Conservation (phyloP, 1,140 invertebrate genomes). For the Panulirus ornatus region DNA sequence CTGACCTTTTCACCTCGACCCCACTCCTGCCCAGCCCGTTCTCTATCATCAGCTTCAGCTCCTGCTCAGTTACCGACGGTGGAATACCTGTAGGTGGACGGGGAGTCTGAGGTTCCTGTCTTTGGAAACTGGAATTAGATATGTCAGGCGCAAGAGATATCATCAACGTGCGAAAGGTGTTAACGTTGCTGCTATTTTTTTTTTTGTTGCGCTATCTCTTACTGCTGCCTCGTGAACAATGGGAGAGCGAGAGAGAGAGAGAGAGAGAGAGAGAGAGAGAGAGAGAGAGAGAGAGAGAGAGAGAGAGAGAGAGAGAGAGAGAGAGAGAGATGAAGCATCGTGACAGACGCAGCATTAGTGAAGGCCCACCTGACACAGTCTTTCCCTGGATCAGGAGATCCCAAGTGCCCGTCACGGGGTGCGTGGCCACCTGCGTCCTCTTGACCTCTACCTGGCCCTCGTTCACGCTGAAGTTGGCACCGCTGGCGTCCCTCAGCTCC, state of each 20-base stretch:
- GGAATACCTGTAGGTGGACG: too few species aligned
- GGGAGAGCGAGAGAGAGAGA: neutral
- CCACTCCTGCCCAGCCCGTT: neutral
- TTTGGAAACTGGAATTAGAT: too few species aligned
- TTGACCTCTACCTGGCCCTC: neutral
- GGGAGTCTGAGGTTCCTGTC: too few species aligned
- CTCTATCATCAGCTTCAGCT: neutral
- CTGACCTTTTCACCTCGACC: neutral
- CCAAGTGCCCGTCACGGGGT: slow-evolving; percentile 47
- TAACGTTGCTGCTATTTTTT: too few species aligned
- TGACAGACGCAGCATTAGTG: neutral
- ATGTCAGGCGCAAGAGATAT: too few species aligned
- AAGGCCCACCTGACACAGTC: slow-evolving; percentile 20
- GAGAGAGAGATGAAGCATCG: neutral
- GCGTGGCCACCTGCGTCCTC: slow-evolving; percentile 1
- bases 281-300: neutral
- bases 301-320: neutral
- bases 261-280: neutral
- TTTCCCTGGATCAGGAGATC: slow-evolving; percentile 42
- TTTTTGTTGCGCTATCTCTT: too few species aligned
- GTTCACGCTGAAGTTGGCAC: neutral
- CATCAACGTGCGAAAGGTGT: too few species aligned
- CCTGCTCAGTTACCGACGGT: too few species aligned
- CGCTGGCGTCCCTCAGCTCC: neutral
- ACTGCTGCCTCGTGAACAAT: too few species aligned